A percentile compares a stretch with the other conserved stretches of the same genome.
Evolutionary conservation across 30 jellyfish, hydroid and myxozoan species (phyloP).

Genomic region (Pelagia noctiluca): DNA sequence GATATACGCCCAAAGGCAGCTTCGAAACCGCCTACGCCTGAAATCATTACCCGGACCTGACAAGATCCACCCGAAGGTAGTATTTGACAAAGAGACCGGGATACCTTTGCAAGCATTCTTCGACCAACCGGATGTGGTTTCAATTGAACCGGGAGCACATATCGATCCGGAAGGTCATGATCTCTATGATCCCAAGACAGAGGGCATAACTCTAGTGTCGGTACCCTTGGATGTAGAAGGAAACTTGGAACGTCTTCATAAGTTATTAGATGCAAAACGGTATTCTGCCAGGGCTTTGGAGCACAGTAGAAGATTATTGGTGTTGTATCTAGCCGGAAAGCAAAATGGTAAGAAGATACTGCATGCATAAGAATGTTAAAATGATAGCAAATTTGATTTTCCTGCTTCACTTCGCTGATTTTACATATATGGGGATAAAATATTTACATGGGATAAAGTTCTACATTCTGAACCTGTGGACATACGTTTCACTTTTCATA

Average conservation of each 20-base stretch:
- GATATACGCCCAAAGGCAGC: slow-evolving; percentile 67
- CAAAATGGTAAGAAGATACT: slow-evolving; percentile 48
- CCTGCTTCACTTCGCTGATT: too few species aligned
- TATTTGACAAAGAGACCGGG: slow-evolving; percentile 72
- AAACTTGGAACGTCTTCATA: slow-evolving; percentile 37
- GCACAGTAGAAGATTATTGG: slow-evolving; percentile 68
- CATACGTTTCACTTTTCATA: too few species aligned
- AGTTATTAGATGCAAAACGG: slow-evolving; percentile 55
- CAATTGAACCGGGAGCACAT: slow-evolving; percentile 86
- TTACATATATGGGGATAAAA: too few species aligned
- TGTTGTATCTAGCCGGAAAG: slow-evolving; percentile 79
- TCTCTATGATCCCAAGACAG: slow-evolving; percentile 66
- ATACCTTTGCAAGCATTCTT: slow-evolving; percentile 59
- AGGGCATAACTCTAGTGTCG: slow-evolving; percentile 52
- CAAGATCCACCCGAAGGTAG: slow-evolving; percentile 63
- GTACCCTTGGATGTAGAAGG: slow-evolving; percentile 53
- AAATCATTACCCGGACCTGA: slow-evolving; percentile 57
- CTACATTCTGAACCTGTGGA: too few species aligned
- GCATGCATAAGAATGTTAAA: too few species aligned
- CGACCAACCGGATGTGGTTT: slow-evolving; percentile 46
- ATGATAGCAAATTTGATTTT: too few species aligned
- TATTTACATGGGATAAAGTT: too few species aligned
- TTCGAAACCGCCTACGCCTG: slow-evolving; percentile 66
- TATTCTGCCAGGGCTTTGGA: slow-evolving; percentile 69
- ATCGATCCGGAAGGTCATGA: slow-evolving; percentile 85